These are phyloP conservation scores for Lathronympha strigana DNA, from an alignment of 2,888 invertebrate species.

Conservation along the genomic window DNA sequence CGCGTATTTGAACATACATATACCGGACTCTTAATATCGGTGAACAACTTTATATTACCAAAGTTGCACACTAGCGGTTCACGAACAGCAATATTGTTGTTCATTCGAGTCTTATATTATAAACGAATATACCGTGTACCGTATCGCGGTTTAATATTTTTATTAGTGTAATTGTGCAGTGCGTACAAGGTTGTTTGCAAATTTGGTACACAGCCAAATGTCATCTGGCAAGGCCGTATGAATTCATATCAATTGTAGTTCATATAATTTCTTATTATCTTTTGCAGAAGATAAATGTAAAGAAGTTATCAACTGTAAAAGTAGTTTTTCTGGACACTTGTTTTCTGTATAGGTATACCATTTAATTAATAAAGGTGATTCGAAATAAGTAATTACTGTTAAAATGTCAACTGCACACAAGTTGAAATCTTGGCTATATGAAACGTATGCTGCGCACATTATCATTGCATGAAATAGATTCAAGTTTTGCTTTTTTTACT, in stretches of 20 bases:
- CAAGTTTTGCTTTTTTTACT: no score
- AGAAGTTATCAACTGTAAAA: neutral
- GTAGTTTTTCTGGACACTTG: no score
- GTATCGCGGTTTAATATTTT: constrained; percentile 25
- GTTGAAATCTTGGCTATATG: no score
- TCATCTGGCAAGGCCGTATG: constrained; percentile 27
- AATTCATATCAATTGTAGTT: constrained; percentile 34
- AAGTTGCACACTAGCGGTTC: neutral
- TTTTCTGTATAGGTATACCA: no score
- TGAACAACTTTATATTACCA: neutral
- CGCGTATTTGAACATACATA: no score
- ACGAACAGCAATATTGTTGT: neutral
- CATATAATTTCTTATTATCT: neutral
- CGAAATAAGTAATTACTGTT: no score
- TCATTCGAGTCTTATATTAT: neutral
- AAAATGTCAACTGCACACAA: no score
- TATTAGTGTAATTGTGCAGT: constrained; percentile 33
- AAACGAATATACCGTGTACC: neutral
- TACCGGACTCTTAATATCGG: no score
- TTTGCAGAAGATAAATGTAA: no score
- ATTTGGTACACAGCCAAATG: constrained; percentile 28
- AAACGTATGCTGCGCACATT: no score
- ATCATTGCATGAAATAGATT: no score
- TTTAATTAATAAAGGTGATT: no score
- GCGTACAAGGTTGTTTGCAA: constrained; percentile 32